Evolutionary conservation across 1,140 invertebrate species (phyloP).

Genomic region (Drosophila ficusphila): DNA sequence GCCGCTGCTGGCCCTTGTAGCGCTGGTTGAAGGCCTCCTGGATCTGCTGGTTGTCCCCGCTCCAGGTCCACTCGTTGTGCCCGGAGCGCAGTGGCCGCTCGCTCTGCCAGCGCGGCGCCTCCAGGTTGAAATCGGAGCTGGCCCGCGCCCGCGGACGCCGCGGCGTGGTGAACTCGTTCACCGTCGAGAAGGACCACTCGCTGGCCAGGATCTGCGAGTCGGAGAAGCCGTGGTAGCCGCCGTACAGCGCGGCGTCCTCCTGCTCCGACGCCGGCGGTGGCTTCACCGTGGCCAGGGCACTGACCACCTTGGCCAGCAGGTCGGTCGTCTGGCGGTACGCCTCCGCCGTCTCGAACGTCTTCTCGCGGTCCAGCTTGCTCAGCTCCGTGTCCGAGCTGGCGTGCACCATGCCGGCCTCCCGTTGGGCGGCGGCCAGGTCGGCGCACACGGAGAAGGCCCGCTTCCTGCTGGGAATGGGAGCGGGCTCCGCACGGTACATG

Average conservation of each 20-base stretch:
- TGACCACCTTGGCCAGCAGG: slow-evolving; percentile 89
- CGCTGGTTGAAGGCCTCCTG: slow-evolving; percentile 80
- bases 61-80: slow-evolving; percentile 83
- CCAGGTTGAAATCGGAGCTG: slow-evolving; percentile 80
- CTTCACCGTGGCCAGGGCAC: slow-evolving; percentile 88
- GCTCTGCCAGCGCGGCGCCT: slow-evolving; percentile 45
- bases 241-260: slow-evolving; percentile 54
- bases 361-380: slow-evolving; percentile 90
- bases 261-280: slow-evolving; percentile 85
- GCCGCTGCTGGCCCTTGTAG: slow-evolving; percentile 43
- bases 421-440: slow-evolving; percentile 49
- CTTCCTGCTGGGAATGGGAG: slow-evolving; percentile 85
- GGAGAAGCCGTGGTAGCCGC: slow-evolving; percentile 87
- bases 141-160: slow-evolving; percentile 85
- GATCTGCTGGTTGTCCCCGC: slow-evolving; percentile 81
- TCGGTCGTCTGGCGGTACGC: slow-evolving; percentile 89
- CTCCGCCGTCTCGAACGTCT: slow-evolving; percentile 87
- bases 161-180: slow-evolving; percentile 84
- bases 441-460: slow-evolving; percentile 87
- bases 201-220: slow-evolving; percentile 89
- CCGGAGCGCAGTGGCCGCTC: slow-evolving; percentile 41
- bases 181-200: slow-evolving; percentile 85
- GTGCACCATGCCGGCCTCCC: slow-evolving; percentile 39
- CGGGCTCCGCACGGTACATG: slow-evolving; percentile 85
- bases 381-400: slow-evolving; percentile 90